phyloP scores from a whole-genome alignment of 1,140 invertebrate species.

The Trachelipus rathkii region DNA sequence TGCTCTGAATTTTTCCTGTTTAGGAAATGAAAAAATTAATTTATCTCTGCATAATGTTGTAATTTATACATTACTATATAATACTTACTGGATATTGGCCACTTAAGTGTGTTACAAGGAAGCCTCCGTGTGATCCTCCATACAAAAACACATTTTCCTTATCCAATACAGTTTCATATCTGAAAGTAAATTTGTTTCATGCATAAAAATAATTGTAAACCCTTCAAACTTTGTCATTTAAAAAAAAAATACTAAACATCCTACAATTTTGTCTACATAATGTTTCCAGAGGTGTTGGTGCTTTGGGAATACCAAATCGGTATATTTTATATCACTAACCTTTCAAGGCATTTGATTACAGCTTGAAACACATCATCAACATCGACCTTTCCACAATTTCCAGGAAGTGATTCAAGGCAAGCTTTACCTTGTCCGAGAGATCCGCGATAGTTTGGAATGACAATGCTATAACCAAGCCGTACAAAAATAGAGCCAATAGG shows the following conservation, averaged over 20 bases:
- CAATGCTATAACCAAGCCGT: conserved; percentile 63
- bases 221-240: too few species aligned
- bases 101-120: conserved; percentile 76
- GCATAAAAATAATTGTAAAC: too few species aligned
- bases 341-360: conserved; percentile 20
- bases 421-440: conserved; percentile 77
- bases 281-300: too few species aligned
- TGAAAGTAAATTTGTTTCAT: neutral
- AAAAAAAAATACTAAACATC: too few species aligned
- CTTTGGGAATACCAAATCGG: too few species aligned
- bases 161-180: conserved; percentile 25
- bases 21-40: neutral
- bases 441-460: conserved; percentile 81
- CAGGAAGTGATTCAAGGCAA: conserved; percentile 65
- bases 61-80: conserved; percentile 5
- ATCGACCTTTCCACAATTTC: conserved; percentile 72
- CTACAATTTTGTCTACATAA: too few species aligned
- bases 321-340: neutral
- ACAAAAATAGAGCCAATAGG: conserved; percentile 58
- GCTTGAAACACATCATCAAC: conserved; percentile 60
- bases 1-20: conserved; percentile 51
- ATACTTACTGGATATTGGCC: conserved; percentile 65
- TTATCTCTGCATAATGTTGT: neutral
- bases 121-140: conserved; percentile 89
- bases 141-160: conserved; percentile 39